phyloP scores from a whole-genome alignment of 2,888 invertebrate genomes.

The Leptogaster cylindrica region DNA sequence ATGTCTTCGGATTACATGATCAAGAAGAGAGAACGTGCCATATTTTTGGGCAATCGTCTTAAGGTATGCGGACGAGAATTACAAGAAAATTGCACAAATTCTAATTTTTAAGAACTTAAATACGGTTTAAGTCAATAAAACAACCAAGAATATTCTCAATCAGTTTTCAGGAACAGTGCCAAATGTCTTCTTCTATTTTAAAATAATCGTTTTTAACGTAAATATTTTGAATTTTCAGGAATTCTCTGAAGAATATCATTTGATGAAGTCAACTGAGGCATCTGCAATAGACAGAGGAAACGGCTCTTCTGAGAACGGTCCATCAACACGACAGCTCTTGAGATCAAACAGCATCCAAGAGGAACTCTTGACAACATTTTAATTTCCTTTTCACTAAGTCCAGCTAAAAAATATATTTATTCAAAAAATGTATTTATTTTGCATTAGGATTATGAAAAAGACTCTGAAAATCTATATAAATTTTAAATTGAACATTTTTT shows the following conservation, averaged over 20 bases:
- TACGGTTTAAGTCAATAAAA: too few species aligned
- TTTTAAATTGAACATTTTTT: slow-evolving; percentile 22
- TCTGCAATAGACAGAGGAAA: slow-evolving; percentile 68
- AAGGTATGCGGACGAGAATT: slow-evolving; percentile 68
- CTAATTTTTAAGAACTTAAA: too few species aligned
- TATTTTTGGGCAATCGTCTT: slow-evolving; percentile 82
- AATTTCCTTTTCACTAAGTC: slow-evolving; percentile 5
- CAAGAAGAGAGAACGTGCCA: slow-evolving; percentile 85
- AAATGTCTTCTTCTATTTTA: neutral
- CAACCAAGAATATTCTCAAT: too few species aligned
- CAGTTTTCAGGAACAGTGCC: too few species aligned
- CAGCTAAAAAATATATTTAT: slow-evolving; percentile 21
- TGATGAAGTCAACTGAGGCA: slow-evolving; percentile 68
- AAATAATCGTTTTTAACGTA: slow-evolving; percentile 26
- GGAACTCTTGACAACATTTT: slow-evolving; percentile 69
- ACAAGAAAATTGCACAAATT: too few species aligned
- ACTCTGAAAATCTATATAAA: neutral
- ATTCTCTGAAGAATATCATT: slow-evolving; percentile 82
- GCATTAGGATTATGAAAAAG: slow-evolving; percentile 15
- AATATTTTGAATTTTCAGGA: slow-evolving; percentile 67
- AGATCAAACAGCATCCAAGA: slow-evolving; percentile 86
- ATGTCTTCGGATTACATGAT: slow-evolving; percentile 91
- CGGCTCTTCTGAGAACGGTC: slow-evolving; percentile 66
- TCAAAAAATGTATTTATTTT: slow-evolving; percentile 28
- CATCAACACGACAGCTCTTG: slow-evolving; percentile 67